Evolutionary conservation across 2,797 vertebrate species (phyloP), one percentile per base, ranked within the genome.

Genomic region (Lepus oiostolus): DNA sequence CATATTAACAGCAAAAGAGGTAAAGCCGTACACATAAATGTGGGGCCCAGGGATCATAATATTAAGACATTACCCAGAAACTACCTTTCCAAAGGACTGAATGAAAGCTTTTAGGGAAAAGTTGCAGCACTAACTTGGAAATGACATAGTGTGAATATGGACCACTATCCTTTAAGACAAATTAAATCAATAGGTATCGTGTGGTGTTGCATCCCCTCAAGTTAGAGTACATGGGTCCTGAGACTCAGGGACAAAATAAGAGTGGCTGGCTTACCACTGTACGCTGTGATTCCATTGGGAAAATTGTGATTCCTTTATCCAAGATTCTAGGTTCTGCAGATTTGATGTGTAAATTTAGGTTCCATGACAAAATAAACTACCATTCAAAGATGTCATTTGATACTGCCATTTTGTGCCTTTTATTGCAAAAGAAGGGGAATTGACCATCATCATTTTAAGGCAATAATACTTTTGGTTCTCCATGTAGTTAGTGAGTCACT

Each of bases 161-260:
- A 91, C 2, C 13, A 4, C 2, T 13, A 47, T 58, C 9, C 19
- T 85, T 67, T 12, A 65, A 5, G 10, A 71, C 2, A 81, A 38
- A 50, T 6, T 50, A 80, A 74, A 52, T 22, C 35, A 13, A n/a
- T 81, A n/a, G 22, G 5, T 1, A n/a, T n/a, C 65, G 17, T 17
- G 28, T 68, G 58, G 11, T 54, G 28, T 62, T 42, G 7, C n/a
- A 30, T 75, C 22, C 14, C 6, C 22, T 17, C 38, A 60, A 42
- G 1, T 4, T 60, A n/a, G 3, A 86, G 79, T 67, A n/a, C 9
- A 30, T 28, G 17, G 60, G 35, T 30, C 7, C 50, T 84, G 12
- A 28, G 26, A 24, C 4, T 16, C 16, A 14, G 4, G 2, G 5
- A 19, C 47, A 38, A 60, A 7, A 3, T 30, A 19, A 0, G 7